Evolutionary conservation across 2,113 vertebrate species (phyloP).

Genomic region (Odontesthes bonariensis): DNA sequence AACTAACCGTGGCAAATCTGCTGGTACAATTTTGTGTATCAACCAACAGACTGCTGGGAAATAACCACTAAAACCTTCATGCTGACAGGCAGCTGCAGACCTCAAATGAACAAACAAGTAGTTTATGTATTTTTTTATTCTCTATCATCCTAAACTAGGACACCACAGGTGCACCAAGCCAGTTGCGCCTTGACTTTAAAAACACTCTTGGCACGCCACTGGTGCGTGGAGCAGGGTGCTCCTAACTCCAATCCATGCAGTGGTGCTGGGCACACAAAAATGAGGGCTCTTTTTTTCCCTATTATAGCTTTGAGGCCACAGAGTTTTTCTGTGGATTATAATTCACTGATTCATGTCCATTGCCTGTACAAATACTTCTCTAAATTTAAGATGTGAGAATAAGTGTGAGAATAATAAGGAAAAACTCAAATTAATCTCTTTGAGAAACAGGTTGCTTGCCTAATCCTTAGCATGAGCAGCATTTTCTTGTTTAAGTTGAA

Average conservation of each 20-base stretch:
- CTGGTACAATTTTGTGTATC: background rate
- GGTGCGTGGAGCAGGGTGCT: background rate
- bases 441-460: background rate
- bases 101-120: slow-evolving; percentile 3
- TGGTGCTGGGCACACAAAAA: background rate
- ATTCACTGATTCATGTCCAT: too few species aligned
- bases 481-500: background rate
- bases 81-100: background rate
- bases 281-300: background rate
- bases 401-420: too few species aligned
- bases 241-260: background rate
- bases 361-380: too few species aligned
- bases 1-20: background rate
- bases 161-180: background rate
- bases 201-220: background rate
- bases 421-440: background rate
- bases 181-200: slow-evolving; percentile 1
- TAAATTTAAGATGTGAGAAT: too few species aligned
- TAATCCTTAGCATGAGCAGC: background rate
- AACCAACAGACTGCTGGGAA: background rate
- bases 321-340: background rate
- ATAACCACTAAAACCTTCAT: background rate
- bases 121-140: background rate
- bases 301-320: background rate
- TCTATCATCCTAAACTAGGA: background rate